Conservation (phyloP, 2,113 vertebrate species). For the Festucalex cinctus region DNA sequence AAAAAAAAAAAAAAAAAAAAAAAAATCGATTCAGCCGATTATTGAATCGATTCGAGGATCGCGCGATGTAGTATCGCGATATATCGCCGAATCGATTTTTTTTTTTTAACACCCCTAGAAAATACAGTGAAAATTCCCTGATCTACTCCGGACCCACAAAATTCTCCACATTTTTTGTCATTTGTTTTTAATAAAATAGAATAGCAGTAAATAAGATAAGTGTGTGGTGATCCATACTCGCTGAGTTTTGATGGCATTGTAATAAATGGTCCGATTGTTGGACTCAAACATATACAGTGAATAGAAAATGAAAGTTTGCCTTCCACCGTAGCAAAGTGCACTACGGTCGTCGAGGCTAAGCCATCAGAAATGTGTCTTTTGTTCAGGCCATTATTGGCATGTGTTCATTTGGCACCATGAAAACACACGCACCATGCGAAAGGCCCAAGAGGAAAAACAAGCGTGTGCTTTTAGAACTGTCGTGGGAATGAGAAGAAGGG, state of each 20-base stretch:
- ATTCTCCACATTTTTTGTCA: no score
- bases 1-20: no score
- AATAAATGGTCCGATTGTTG: slow-evolving; percentile 8
- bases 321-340: slow-evolving; percentile 7
- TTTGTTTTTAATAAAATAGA: no score
- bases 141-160: no score
- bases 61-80: no score
- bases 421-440: slow-evolving; percentile 35
- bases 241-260: background rate
- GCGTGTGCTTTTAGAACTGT: slow-evolving; percentile 31
- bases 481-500: slow-evolving; percentile 28
- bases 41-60: no score
- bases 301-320: slow-evolving; percentile 25
- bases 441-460: slow-evolving; percentile 39
- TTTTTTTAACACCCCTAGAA: no score
- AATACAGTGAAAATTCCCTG: no score
- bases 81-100: no score
- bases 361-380: slow-evolving; percentile 45
- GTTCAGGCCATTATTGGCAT: slow-evolving; percentile 46
- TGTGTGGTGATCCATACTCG: background rate
- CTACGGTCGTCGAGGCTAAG: slow-evolving; percentile 22
- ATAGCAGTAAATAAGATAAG: no score
- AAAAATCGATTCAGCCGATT: no score
- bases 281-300: background rate
- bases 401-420: slow-evolving; percentile 47